Evolutionary conservation across 2,888 invertebrate genomes (phyloP), one percentile per base, ranked within the genome.

Genomic region (Xylocampa areola): DNA sequence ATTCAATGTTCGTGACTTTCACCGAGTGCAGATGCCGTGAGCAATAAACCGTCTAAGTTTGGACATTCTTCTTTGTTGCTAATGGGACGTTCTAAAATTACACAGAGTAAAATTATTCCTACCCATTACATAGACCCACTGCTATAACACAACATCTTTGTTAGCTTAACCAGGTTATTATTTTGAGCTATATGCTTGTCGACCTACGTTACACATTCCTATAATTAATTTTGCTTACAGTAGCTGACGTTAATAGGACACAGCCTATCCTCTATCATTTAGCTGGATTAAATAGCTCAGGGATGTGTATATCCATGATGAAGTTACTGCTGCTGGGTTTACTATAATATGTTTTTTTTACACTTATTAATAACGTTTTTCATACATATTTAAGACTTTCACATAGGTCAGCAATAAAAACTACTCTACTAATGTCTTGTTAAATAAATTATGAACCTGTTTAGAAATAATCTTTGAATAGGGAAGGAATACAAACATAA

Each of bases 1-100:
- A 85, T 83, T 73, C 74, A 53, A 75, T 73, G 77, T 85, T 82
- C 81, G 81, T 86, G 82, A 80, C 81, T 79, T 73, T 77, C 53
- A 62, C 47, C 17, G 69, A 69, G 54, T 70, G 50, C 48, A 54
- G 62, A 65, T 69, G 47, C 44, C 53, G 51, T 52, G 44, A 48
- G 63, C 47, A 61, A 65, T 73, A 65, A 76, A 73, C 64, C 33
- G 44, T 52, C 59, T 25, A 37, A 69, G 37, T 63, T 67, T 58
- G 13, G 51, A 57, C 37, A 14, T 16, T 30, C 10, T 53, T 58
- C 16, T 57, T 54, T 53, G 36, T 44, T 53, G 10, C 27, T 40
- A 19, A 49, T 10, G 14, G 6, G 17, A 21, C 2, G 1, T 35
- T 27, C 6, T 1, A 29, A 41, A 59, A 48, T 30, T 19, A 17